Conservation (phyloP, 2,888 invertebrate genomes). For the Epicampocera succincta region DNA sequence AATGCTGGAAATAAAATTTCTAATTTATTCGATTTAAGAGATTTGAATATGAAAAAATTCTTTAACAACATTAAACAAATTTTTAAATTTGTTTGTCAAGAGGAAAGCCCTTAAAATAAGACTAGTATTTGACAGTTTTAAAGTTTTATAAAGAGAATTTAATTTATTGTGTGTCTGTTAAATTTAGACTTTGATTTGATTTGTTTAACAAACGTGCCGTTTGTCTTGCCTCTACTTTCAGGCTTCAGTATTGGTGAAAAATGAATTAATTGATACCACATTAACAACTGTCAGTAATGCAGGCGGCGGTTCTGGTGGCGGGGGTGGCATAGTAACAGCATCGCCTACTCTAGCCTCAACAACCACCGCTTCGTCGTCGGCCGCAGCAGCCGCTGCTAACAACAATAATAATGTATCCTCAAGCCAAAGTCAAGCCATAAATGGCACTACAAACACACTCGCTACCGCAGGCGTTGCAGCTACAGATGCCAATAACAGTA, state of each 20-base stretch:
- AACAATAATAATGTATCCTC: slow-evolving; percentile 67
- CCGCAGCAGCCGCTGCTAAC: slow-evolving; percentile 67
- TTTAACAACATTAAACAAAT: no score
- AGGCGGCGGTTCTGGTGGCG: slow-evolving; percentile 79
- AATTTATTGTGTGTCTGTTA: no score
- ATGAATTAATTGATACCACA: slow-evolving; percentile 82
- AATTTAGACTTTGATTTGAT: not conserved
- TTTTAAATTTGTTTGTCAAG: no score
- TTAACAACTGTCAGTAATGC: slow-evolving; percentile 76
- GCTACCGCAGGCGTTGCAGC: slow-evolving; percentile 71
- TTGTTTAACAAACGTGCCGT: slow-evolving; percentile 38
- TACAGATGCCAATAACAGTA: slow-evolving; percentile 60
- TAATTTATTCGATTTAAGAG: no score
- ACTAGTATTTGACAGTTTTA: no score
- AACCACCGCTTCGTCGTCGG: slow-evolving; percentile 62
- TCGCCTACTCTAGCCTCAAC: slow-evolving; percentile 70
- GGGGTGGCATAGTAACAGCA: slow-evolving; percentile 60
- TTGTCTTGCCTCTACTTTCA: slow-evolving; percentile 68
- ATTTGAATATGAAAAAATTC: no score
- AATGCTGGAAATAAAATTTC: no score
- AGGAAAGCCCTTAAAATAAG: no score
- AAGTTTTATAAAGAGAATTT: no score
- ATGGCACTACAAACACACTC: slow-evolving; percentile 70
- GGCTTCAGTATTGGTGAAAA: slow-evolving; percentile 82
- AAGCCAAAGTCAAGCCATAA: slow-evolving; percentile 72